Conservation (phyloP, 1,140 invertebrate species). For the Lamellibrachia luymesi region DNA sequence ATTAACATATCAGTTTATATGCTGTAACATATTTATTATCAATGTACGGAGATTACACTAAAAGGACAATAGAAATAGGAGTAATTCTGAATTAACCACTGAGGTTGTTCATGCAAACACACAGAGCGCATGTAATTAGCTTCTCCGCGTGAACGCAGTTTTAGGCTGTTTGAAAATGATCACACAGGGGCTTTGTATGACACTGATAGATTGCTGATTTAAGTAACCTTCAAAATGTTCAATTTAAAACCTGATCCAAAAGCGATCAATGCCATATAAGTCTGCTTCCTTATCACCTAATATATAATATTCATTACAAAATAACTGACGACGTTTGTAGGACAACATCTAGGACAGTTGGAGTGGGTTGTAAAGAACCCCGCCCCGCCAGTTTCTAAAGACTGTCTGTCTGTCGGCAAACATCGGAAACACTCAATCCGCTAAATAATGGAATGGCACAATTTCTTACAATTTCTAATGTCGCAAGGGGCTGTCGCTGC, state of each 20-base stretch:
- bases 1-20: not conserved
- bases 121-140: not conserved
- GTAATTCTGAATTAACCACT: too few species aligned
- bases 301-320: not conserved
- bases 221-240: not conserved
- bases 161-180: not conserved
- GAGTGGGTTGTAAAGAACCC: not conserved
- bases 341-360: not conserved
- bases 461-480: not conserved
- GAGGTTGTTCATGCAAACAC: too few species aligned
- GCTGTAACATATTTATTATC: not conserved
- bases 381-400: not conserved
- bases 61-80: too few species aligned
- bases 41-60: too few species aligned
- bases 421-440: not conserved
- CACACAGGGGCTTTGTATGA: not conserved
- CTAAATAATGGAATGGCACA: not conserved
- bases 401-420: not conserved
- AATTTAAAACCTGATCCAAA: constrained; percentile 5
- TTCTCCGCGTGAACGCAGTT: not conserved
- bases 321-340: not conserved
- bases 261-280: not conserved
- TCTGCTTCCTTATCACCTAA: not conserved
- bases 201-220: not conserved
- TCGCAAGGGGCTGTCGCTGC: not conserved